phyloP scores from a whole-genome alignment of 1,140 invertebrate species.

The Chironomus striatipennis region DNA sequence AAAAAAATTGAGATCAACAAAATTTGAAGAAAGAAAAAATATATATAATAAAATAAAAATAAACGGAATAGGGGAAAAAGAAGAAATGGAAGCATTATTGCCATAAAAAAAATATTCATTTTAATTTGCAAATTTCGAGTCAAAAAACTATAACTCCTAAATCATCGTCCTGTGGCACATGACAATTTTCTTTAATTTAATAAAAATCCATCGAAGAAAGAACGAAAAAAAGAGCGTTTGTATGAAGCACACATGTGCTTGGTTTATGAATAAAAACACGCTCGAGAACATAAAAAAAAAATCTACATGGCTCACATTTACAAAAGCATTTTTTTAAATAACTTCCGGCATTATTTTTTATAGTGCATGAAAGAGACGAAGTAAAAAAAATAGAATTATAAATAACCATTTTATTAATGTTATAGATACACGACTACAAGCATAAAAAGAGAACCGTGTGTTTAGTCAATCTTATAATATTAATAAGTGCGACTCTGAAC shows the following conservation, averaged over 20 bases:
- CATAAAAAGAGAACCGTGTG: background rate
- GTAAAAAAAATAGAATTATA: conserved; percentile 22
- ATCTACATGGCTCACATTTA: conserved; percentile 1
- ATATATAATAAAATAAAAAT: too few relatives aligned
- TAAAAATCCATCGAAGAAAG: background rate
- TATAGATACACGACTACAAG: conserved; percentile 5
- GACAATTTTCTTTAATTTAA: conserved; percentile 15
- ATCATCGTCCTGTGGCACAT: background rate
- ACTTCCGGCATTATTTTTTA: conserved; percentile 22
- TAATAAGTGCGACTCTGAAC: conserved; percentile 12
- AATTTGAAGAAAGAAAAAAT: background rate
- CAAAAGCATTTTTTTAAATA: conserved; percentile 23
- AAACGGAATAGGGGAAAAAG: too few relatives aligned
- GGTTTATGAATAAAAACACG: conserved; percentile 2
- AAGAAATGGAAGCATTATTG: too few relatives aligned
- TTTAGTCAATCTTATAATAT: conserved; percentile 5
- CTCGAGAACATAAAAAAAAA: conserved; percentile 4
- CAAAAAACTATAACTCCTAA: too few relatives aligned
- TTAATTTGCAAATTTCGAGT: too few relatives aligned
- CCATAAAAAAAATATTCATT: too few relatives aligned
- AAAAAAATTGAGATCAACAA: conserved; percentile 17
- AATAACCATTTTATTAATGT: conserved; percentile 22
- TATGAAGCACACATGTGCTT: conserved; percentile 7
- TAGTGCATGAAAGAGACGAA: conserved; percentile 22
- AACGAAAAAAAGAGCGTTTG: background rate